Evolutionary conservation across 2,113 vertebrate genomes (phyloP).

Genomic region (Ifrita kowaldi): DNA sequence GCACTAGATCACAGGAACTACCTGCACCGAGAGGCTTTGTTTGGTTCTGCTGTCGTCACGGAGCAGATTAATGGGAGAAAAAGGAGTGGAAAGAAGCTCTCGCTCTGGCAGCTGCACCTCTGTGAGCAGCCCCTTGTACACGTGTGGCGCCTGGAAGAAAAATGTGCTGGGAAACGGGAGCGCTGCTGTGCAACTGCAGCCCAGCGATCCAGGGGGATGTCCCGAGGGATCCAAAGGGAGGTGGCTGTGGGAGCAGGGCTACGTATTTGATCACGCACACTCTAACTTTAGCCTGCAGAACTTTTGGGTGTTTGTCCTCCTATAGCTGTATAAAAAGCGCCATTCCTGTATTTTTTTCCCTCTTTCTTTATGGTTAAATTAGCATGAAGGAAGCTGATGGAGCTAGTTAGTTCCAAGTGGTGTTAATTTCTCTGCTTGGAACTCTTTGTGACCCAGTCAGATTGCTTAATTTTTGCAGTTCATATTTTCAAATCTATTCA

Average conservation of each 20-base stretch:
- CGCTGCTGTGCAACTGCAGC: not conserved
- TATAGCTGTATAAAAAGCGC: not conserved
- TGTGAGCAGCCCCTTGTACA: not conserved
- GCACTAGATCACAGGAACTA: not conserved
- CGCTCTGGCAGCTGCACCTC: not conserved
- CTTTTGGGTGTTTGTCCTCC: not conserved
- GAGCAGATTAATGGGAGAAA: conserved; percentile 16
- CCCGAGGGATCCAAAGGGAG: not conserved
- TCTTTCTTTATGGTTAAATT: not conserved
- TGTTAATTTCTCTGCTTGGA: conserved; percentile 10
- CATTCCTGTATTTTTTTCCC: not conserved
- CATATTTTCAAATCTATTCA: not conserved
- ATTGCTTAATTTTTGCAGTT: not conserved
- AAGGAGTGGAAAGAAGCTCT: conserved; percentile 22
- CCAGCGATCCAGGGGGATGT: accelerated
- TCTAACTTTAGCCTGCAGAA: not conserved
- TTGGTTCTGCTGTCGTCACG: conserved; percentile 6
- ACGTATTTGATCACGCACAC: accelerated
- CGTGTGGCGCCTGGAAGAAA: not conserved
- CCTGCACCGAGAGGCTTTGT: conserved; percentile 5
- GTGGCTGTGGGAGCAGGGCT: accelerated
- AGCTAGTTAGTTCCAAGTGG: conserved; percentile 21
- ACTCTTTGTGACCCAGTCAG: not conserved
- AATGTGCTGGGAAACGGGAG: not conserved
- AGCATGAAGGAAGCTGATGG: not conserved